phyloP scores from a whole-genome alignment of 2,888 invertebrate species.

The Megastigmus dorsalis region DNA sequence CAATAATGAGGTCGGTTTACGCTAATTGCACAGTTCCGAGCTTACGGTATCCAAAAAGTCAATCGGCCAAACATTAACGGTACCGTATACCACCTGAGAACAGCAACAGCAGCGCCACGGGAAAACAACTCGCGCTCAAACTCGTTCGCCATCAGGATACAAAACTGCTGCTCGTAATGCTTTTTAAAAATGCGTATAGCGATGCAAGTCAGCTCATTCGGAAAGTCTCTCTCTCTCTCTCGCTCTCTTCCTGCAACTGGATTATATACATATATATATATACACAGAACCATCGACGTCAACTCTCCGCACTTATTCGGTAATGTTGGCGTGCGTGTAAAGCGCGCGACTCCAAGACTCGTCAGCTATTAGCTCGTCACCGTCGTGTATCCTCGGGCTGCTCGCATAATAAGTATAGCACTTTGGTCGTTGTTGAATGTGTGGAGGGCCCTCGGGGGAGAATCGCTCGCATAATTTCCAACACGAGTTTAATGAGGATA shows the following conservation, averaged over 20 bases:
- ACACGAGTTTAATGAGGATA: constrained; percentile 17
- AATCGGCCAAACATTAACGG: constrained; percentile 36
- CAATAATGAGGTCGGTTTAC: constrained; percentile 23
- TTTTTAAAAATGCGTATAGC: constrained; percentile 8
- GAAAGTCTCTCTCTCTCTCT: no score
- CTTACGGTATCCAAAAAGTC: constrained; percentile 50
- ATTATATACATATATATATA: no score
- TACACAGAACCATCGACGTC: neutral
- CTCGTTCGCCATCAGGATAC: no score
- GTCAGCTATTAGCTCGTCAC: no score
- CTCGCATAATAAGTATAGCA: constrained; percentile 16
- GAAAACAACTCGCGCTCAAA: no score
- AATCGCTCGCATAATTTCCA: constrained; percentile 7
- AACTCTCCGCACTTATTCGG: no score
- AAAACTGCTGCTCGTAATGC: no score
- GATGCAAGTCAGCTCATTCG: neutral
- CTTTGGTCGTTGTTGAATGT: no score
- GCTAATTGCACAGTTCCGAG: constrained; percentile 32
- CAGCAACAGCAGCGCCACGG: no score
- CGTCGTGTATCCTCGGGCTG: neutral
- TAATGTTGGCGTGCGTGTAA: neutral
- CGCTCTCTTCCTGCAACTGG: neutral
- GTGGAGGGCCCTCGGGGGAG: neutral
- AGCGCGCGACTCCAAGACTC: no score
- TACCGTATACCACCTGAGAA: neutral